phyloP scores from a whole-genome alignment of 2,797 vertebrate species.

The Sternarchorhynchus goeldii region DNA sequence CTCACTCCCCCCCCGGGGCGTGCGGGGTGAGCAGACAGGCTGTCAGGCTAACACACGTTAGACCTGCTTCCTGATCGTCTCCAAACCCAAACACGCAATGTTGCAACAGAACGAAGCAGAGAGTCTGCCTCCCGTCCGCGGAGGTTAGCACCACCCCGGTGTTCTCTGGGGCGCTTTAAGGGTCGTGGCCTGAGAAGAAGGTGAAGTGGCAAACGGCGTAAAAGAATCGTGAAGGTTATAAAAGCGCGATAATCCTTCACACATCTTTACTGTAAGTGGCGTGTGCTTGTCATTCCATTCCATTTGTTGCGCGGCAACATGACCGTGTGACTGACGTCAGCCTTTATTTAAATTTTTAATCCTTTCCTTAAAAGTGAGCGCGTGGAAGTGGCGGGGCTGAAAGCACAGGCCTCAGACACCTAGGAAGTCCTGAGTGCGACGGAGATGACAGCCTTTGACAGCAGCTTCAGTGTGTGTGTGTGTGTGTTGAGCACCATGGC shows the following conservation, averaged over 20 bases:
- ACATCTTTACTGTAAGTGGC: not conserved
- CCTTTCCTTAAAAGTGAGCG: no score
- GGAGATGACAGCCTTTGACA: no score
- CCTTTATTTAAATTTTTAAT: no score
- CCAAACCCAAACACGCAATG: not conserved
- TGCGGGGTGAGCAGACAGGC: slow-evolving; percentile 31
- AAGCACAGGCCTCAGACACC: no score
- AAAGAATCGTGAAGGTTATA: slow-evolving; percentile 1
- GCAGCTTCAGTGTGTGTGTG: no score
- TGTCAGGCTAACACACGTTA: slow-evolving; percentile 20
- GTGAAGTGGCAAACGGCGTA: no score
- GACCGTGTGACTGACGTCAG: no score
- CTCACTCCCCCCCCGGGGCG: slow-evolving; percentile 6
- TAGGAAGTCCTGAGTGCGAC: no score
- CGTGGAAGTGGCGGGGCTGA: no score
- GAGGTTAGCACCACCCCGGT: not conserved
- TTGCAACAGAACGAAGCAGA: not conserved
- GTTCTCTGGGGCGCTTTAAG: not conserved
- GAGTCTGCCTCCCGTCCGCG: not conserved
- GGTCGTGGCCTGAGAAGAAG: not conserved
- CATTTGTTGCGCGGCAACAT: no score
- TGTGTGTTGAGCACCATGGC: no score
- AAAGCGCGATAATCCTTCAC: not conserved
- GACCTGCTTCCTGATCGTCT: slow-evolving; percentile 25
- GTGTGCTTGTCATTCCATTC: not conserved